Percentiles rank a stretch among this genome's conserved stretches.
Conservation (phyloP, 2,888 invertebrate species). For the Euphydryas editha region DNA sequence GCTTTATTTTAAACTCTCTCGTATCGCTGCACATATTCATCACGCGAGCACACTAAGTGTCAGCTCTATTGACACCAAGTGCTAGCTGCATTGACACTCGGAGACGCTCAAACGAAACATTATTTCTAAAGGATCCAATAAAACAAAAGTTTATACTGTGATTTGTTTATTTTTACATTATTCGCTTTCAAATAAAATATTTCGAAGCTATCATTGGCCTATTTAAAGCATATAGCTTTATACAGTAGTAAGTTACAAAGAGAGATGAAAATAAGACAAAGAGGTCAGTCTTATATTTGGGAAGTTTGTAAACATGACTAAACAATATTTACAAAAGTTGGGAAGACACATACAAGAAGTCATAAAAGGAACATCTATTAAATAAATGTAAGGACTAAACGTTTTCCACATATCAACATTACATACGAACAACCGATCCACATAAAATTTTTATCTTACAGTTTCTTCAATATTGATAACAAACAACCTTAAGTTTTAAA, state of each 20-base stretch:
- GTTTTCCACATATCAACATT: slow-evolving; percentile 58
- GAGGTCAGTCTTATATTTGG: slow-evolving; percentile 84
- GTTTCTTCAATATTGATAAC: slow-evolving; percentile 71
- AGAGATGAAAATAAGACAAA: slow-evolving; percentile 81
- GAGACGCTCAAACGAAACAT: slow-evolving; percentile 6
- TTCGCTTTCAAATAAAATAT: slow-evolving; percentile 72
- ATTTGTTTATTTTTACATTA: slow-evolving; percentile 78
- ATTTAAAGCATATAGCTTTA: slow-evolving; percentile 71
- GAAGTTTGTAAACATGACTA: slow-evolving; percentile 78
- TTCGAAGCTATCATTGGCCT: slow-evolving; percentile 75
- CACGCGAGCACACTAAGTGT: not conserved
- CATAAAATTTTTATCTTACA: slow-evolving; percentile 63
- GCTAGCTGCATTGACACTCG: slow-evolving; percentile 1
- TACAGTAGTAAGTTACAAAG: slow-evolving; percentile 68
- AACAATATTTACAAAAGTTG: slow-evolving; percentile 81
- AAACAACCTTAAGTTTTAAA: slow-evolving; percentile 78
- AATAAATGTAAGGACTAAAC: slow-evolving; percentile 62
- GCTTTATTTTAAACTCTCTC: not conserved
- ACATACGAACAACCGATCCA: slow-evolving; percentile 69
- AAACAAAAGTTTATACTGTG: slow-evolving; percentile 53
- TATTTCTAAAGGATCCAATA: slow-evolving; percentile 37
- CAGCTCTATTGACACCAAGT: not conserved
- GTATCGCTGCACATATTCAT: not conserved
- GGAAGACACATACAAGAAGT: slow-evolving; percentile 78
- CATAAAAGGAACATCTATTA: slow-evolving; percentile 67